Evolutionary conservation across 2,888 invertebrate genomes (phyloP).

Genomic region (Empis stercorea): DNA sequence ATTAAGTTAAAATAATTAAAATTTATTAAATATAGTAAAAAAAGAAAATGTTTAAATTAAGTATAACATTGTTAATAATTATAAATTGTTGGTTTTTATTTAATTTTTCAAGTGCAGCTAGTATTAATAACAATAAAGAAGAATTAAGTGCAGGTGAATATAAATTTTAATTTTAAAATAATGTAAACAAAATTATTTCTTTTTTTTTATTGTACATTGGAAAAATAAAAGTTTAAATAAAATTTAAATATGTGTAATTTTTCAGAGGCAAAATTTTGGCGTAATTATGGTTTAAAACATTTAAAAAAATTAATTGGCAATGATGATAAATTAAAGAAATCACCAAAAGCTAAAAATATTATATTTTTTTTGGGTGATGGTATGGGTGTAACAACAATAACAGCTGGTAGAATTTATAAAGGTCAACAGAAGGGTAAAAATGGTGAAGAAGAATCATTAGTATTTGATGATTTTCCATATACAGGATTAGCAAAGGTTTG

Average conservation of each 20-base stretch:
- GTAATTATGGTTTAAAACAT: constrained; percentile 20
- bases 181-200: too few relatives aligned
- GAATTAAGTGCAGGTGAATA: too few relatives aligned
- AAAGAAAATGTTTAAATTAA: too few relatives aligned
- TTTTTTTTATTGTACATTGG: too few relatives aligned
- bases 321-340: constrained; percentile 25
- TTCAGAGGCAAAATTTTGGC: constrained; percentile 29
- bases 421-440: constrained; percentile 37
- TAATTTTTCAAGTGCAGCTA: too few relatives aligned
- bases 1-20: too few relatives aligned
- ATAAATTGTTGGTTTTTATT: too few relatives aligned
- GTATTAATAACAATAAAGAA: too few relatives aligned
- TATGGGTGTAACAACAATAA: constrained; percentile 51
- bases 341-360: constrained; percentile 43
- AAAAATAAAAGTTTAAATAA: too few relatives aligned
- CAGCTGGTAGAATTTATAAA: constrained; percentile 48
- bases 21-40: too few relatives aligned
- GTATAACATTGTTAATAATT: too few relatives aligned
- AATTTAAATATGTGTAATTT: neutral
- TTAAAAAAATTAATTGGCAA: constrained; percentile 32
- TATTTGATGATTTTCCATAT: constrained; percentile 48
- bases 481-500: constrained; percentile 48
- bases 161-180: too few relatives aligned
- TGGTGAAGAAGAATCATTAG: constrained; percentile 46
- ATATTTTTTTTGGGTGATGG: constrained; percentile 56